These are phyloP conservation scores for Nomia melanderi DNA, from an alignment of 1,140 invertebrate species.

Conservation along the genomic window DNA sequence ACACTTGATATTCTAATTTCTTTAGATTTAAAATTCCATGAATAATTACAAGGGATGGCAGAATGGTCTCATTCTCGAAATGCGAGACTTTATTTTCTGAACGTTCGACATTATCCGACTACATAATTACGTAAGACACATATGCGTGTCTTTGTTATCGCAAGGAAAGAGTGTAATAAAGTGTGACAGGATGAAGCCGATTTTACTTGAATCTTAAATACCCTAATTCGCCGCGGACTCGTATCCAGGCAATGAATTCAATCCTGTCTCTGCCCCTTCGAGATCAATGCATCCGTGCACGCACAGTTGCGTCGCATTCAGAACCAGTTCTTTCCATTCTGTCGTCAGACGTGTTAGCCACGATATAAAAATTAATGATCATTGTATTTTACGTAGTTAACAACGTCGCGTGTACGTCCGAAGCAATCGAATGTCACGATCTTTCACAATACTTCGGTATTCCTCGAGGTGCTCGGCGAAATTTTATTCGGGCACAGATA, in stretches of 20 bases:
- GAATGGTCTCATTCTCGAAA: no score
- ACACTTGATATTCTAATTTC: no score
- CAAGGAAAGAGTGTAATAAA: no score
- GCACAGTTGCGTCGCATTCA: neutral
- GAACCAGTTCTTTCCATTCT: slow-evolving; percentile 17
- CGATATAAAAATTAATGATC: slow-evolving; percentile 38
- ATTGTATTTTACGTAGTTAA: slow-evolving; percentile 40
- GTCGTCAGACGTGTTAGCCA: neutral
- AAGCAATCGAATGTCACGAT: neutral
- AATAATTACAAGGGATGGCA: no score
- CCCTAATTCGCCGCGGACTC: neutral
- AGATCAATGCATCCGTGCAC: slow-evolving; percentile 2
- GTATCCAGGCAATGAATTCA: neutral
- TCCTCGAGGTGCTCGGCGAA: neutral
- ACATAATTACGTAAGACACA: no score
- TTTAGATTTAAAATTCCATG: no score
- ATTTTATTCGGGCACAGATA: no score
- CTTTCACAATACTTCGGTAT: neutral
- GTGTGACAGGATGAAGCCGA: no score
- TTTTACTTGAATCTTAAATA: neutral
- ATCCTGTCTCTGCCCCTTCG: neutral
- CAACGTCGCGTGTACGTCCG: slow-evolving; percentile 6
- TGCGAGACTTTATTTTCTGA: no score
- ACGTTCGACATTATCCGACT: no score
- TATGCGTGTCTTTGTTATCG: neutral